Conservation (phyloP, 2,797 vertebrate genomes). For the Cercopithecus diana region DNA sequence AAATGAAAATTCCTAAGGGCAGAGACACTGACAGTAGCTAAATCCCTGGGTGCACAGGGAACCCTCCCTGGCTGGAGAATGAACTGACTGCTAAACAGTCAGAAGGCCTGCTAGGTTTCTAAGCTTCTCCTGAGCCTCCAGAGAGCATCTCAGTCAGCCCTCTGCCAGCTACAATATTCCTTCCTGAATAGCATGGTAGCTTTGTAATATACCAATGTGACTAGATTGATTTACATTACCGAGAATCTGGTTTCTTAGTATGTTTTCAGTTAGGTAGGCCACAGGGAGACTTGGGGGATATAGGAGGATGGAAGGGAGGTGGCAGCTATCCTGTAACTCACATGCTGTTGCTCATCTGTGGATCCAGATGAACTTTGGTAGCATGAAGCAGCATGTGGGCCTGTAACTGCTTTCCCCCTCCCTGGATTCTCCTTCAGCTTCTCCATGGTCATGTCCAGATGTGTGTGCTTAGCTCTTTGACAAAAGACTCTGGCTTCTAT, state of each 20-base stretch:
- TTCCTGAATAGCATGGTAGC: neutral
- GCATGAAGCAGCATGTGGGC: neutral
- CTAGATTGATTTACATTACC: neutral
- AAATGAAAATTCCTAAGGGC: neutral
- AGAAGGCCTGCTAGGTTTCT: neutral
- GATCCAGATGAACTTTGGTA: neutral
- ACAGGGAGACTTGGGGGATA: neutral
- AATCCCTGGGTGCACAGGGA: neutral
- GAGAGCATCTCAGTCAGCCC: neutral
- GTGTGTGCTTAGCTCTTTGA: neutral
- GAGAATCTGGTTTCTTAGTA: neutral
- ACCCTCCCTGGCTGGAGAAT: neutral
- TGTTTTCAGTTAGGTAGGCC: neutral
- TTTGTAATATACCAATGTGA: neutral
- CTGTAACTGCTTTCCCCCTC: fast-evolving
- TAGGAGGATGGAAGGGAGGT: neutral
- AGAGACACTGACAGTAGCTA: neutral
- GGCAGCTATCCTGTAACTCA: neutral
- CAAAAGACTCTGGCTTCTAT: neutral
- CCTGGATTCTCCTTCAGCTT: fast-evolving
- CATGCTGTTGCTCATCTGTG: neutral
- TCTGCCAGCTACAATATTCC: neutral
- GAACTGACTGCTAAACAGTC: neutral
- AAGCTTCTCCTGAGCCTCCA: neutral
- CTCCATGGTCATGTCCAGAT: neutral